Conservation (phyloP, 2,113 vertebrate species). For the Planiliza haematocheilus region DNA sequence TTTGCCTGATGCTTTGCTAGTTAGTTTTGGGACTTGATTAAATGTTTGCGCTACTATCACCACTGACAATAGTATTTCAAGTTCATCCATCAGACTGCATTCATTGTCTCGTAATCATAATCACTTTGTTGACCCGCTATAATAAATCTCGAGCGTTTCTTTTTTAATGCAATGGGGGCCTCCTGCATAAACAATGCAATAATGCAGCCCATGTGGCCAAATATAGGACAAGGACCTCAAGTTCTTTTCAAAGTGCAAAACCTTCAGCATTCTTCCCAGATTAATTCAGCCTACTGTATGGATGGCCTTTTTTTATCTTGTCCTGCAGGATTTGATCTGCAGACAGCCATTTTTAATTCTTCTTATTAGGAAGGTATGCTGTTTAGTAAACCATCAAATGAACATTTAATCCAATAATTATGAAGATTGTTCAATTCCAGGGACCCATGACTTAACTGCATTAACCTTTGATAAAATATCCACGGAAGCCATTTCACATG, state of each 20-base stretch:
- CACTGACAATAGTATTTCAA: not conserved
- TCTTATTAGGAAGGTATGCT: slow-evolving; percentile 22
- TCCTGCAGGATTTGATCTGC: slow-evolving; percentile 11
- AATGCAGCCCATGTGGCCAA: slow-evolving; percentile 31
- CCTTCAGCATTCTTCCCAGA: not conserved
- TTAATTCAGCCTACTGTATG: not conserved
- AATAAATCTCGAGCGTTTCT: not conserved
- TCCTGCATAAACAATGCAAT: slow-evolving; percentile 28
- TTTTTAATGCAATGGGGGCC: not conserved
- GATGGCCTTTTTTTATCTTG: not conserved
- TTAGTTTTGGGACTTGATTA: too few species aligned
- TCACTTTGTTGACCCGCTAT: not conserved
- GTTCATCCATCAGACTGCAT: not conserved
- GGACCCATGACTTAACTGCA: slow-evolving; percentile 28
- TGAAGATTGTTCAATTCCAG: slow-evolving; percentile 21
- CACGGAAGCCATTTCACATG: slow-evolving; percentile 56
- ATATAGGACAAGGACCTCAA: slow-evolving; percentile 6
- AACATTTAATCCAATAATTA: slow-evolving; percentile 52
- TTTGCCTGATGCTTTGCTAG: too few species aligned
- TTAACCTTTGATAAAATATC: slow-evolving; percentile 46
- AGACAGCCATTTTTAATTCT: slow-evolving; percentile 22
- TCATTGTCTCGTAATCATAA: not conserved
- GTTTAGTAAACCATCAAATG: slow-evolving; percentile 28
- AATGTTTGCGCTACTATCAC: not conserved
- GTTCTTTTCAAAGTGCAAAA: not conserved